Base-by-base conservation (phyloP, 2,888 invertebrate species). In the Amiota minor region DNA sequence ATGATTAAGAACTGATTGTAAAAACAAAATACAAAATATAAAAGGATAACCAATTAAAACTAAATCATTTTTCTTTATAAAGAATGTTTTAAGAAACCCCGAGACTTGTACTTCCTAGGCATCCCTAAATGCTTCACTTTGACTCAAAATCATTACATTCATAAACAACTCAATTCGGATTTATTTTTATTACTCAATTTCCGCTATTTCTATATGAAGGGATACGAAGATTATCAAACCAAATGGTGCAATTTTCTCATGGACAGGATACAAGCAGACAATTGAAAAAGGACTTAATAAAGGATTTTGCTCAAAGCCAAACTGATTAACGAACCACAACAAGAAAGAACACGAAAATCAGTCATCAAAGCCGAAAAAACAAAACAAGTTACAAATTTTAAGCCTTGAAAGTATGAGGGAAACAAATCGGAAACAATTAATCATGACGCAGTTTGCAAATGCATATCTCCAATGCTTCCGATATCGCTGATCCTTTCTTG, bases 381-480 rank as follows among this genome's bases (percentile, higher is more conserved):
- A 53, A 53, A 53, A 53, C 6, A 35, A 35, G 35, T 35, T 6
- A 35, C 35, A 35, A 35, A 2, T 6, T 35, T 35, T 6, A 35
- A 35, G 6, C 35, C 35, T 35, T 35, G 35, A 35, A 35, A 4
- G 35, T 35, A 35, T 35, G 35, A n/a, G 12, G n/a, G 45, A 23
- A 68, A 50, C 50, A 68, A 68, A 68, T 68, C 67, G 67, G 67
- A 68, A 16, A 72, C 76, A 80, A 80, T 80, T 80, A 80, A 80
- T 80, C 80, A 77, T 75, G 72, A 73, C 72, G 55, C 49, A 80
- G 75, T 75, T 72, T 74, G 74, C 74, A 79, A 78, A 75, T 79
- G 79, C 77, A 73, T 65, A 83, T 78, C 78, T 84, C 80, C 78
- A 75, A 71, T 76, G 35, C 53, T 70, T 35, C 18, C 14, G 16